Evolutionary conservation across 1,140 invertebrate species (phyloP).

Genomic region (Hycleus phaleratus): DNA sequence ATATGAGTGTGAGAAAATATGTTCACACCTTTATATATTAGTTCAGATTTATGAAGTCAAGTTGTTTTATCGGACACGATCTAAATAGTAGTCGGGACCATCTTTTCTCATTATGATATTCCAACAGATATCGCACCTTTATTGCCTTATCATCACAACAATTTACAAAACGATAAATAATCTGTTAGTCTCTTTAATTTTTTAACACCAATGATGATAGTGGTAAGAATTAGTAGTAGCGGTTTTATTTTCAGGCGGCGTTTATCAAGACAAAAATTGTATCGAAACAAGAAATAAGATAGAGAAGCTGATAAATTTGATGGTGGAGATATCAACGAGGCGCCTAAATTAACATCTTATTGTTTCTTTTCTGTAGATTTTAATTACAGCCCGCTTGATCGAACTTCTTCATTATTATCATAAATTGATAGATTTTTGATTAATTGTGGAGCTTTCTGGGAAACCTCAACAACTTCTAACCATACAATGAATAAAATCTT

Average conservation of each 20-base stretch:
- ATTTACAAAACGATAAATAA: conserved; percentile 20
- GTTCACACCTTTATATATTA: conserved; percentile 21
- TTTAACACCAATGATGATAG: too few species aligned
- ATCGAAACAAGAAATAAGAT: not conserved
- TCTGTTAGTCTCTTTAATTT: too few species aligned
- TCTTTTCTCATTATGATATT: conserved; percentile 27
- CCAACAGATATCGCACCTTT: conserved; percentile 23
- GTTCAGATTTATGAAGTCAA: conserved; percentile 23
- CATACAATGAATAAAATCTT: too few species aligned
- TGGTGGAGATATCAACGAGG: not conserved
- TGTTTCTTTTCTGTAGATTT: too few species aligned
- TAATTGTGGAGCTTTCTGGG: too few species aligned
- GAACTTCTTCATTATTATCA: too few species aligned
- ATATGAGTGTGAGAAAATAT: not conserved
- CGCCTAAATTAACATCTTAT: too few species aligned
- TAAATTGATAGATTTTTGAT: too few species aligned
- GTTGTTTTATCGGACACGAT: conserved; percentile 25
- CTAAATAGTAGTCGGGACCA: conserved; percentile 17
- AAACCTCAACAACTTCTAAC: too few species aligned
- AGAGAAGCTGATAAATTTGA: conserved; percentile 8
- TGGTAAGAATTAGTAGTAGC: not conserved
- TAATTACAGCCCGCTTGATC: too few species aligned
- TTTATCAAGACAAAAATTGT: not conserved
- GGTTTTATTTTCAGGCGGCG: conserved; percentile 15
- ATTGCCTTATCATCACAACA: conserved; percentile 25